Base-by-base conservation (phyloP, 92 coral and sea anemone species). In the Porites cylindrica region DNA sequence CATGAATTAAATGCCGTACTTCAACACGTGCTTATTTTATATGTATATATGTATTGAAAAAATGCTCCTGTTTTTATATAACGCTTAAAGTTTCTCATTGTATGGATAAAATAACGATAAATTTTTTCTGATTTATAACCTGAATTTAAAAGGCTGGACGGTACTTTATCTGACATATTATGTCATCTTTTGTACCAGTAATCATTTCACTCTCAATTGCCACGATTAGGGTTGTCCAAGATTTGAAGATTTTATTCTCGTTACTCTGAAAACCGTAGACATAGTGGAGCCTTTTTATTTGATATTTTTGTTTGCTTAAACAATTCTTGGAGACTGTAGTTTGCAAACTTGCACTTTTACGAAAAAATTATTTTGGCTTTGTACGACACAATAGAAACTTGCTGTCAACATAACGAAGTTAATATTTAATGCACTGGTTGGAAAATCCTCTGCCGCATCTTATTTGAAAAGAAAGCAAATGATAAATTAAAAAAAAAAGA, bases 351-450 rank as follows among this genome's bases (percentile, higher is more conserved):
- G n/a, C 56, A 53, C 59, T 16, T 5, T n/a, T 16, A 21, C 4
- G 19, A 24, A 1, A 81, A 81, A 68, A 11, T 47, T 29, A 47
- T 19, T 32, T 82, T 21, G 47, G 47, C 32, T 59, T 59, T 52
- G 9, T 16, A 29, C 10, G 23, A 10, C 52, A 83, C 80, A 83
- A 83, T 43, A 72, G 54, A 70, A 70, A 58, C 38, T 82, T 7
- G 11, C 76, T 1, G 16, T 12, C 87, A 58, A 52, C 66, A 26
- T 52, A 82, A 60, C 70, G 62, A 19, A 82, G 59, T 82, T 59
- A 82, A 82, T 82, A 71, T 59, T 82, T 82, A 72, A 82, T 71
- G 79, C 20, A 2, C 60, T 43, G 20, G 47, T 13, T 13, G 8
- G 67, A 43, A 72, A 19, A 60, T 51, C 66, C 1, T 82, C 32